A percentile compares a stretch with the other conserved stretches of the same genome.
Conservation (phyloP, 2,797 vertebrate species). For the Harpagifer antarcticus region DNA sequence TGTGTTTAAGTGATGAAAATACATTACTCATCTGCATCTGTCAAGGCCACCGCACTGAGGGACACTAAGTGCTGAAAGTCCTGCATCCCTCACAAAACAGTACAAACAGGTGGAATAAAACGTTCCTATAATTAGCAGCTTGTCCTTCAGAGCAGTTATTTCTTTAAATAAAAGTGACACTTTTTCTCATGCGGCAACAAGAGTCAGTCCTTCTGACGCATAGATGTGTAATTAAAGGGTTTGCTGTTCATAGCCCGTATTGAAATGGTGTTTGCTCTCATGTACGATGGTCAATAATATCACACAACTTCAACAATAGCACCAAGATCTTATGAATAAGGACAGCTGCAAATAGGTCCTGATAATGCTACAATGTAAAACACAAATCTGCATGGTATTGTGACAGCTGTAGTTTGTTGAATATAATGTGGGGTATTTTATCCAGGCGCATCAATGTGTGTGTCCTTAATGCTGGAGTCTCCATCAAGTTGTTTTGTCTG, state of each 20-base stretch:
- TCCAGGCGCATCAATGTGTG: not conserved
- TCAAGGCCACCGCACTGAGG: constrained; percentile 23
- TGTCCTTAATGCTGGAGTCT: constrained; percentile 7
- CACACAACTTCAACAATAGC: not conserved
- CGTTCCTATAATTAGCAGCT: constrained; percentile 38
- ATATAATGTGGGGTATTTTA: constrained; percentile 3
- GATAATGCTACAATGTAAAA: too few species aligned
- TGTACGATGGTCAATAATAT: not conserved
- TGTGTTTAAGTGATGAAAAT: constrained; percentile 45
- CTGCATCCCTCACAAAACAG: constrained; percentile 13
- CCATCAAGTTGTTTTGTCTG: constrained; percentile 53
- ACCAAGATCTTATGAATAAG: too few species aligned
- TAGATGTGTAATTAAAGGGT: constrained; percentile 33
- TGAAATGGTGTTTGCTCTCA: not conserved
- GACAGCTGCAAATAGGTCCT: too few species aligned
- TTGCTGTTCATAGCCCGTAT: constrained; percentile 2
- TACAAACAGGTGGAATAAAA: constrained; percentile 48
- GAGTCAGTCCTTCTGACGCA: constrained; percentile 5
- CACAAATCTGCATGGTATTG: too few species aligned
- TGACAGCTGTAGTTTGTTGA: not conserved
- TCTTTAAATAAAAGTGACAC: constrained; percentile 31
- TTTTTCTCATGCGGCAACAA: constrained; percentile 18
- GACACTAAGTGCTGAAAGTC: constrained; percentile 21
- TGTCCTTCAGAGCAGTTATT: constrained; percentile 14
- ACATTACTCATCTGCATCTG: constrained; percentile 10